Conservation (phyloP, 2,113 vertebrate genomes). For the Upupa epops region DNA sequence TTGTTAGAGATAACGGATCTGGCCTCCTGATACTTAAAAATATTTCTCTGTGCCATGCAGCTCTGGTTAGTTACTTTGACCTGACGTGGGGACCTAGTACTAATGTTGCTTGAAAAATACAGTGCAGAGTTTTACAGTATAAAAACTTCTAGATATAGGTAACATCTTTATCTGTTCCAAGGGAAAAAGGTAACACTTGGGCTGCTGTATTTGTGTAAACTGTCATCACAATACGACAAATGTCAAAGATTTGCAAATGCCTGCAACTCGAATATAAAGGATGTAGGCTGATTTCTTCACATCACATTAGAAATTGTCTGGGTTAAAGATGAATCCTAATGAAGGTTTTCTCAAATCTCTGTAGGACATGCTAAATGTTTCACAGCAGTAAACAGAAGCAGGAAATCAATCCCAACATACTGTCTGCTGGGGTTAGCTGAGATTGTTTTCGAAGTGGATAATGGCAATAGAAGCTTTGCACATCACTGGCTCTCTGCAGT, state of each 20-base stretch:
- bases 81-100: neutral
- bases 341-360: neutral
- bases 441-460: neutral
- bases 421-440: neutral
- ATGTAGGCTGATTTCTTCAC: neutral
- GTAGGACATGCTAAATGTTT: constrained; percentile 1
- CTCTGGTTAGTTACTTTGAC: neutral
- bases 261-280: neutral
- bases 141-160: neutral
- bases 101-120: neutral
- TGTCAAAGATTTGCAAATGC: neutral
- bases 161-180: neutral
- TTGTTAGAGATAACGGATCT: neutral
- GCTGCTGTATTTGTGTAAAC: neutral
- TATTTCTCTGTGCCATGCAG: neutral
- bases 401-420: neutral
- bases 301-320: neutral
- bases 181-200: neutral
- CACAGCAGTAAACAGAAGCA: neutral
- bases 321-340: neutral
- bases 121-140: neutral
- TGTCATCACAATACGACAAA: neutral
- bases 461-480: neutral
- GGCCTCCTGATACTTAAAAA: neutral
- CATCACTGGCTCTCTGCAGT: neutral